A percentile compares a stretch with the other conserved stretches of the same genome.
Evolutionary conservation across 2,113 vertebrate species (phyloP).

Genomic region (Oreotragus oreotragus): DNA sequence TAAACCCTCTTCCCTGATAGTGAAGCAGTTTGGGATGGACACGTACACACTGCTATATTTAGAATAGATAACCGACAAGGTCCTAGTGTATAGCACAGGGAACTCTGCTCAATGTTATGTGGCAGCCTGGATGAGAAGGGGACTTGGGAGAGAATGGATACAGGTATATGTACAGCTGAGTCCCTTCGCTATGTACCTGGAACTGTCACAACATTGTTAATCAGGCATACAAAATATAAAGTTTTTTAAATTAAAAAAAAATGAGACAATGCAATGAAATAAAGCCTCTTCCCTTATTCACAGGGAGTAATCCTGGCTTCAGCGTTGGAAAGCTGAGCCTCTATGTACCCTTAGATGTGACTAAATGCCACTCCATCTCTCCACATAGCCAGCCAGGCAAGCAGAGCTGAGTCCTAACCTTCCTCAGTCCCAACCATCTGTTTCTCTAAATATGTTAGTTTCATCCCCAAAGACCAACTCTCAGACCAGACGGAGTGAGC

Average conservation of each 20-base stretch:
- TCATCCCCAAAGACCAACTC: neutral
- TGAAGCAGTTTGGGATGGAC: neutral
- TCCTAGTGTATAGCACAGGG: neutral
- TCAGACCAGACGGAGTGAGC: neutral
- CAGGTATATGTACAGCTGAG: neutral
- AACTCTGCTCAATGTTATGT: neutral
- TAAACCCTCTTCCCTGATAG: neutral
- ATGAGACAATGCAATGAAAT: neutral
- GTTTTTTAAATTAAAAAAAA: neutral
- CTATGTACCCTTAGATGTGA: neutral
- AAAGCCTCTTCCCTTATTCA: neutral
- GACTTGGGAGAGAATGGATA: neutral
- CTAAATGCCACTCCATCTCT: neutral
- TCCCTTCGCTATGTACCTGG: neutral
- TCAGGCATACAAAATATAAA: neutral
- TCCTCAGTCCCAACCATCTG: neutral
- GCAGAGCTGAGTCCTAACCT: neutral
- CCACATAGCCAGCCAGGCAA: neutral
- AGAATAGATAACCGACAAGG: neutral
- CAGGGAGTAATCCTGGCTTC: neutral
- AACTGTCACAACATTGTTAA: neutral
- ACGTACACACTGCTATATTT: neutral
- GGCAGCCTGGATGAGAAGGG: neutral
- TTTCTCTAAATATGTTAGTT: neutral
- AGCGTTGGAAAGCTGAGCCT: neutral